These are phyloP conservation scores for Strigamia maritima DNA, from an alignment of 2,888 invertebrate genomes.

Conservation along the genomic window DNA sequence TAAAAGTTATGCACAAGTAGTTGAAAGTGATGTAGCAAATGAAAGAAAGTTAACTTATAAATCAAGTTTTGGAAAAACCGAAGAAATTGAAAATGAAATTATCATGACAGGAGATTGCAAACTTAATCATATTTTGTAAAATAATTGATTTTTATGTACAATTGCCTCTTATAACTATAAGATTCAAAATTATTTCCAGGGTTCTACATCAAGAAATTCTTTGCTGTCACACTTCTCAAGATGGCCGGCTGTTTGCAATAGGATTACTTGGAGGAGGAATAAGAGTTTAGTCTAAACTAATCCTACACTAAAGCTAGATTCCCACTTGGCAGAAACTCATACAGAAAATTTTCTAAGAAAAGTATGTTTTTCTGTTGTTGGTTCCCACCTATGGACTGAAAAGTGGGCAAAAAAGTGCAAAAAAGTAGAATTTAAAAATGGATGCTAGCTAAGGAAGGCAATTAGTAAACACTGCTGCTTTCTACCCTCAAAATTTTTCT, in stretches of 20 bases:
- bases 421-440: no score
- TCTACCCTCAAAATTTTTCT: no score
- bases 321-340: no score
- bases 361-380: no score
- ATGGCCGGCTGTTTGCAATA: slow-evolving; percentile 36
- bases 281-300: slow-evolving; percentile 22
- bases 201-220: slow-evolving; percentile 34
- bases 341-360: no score
- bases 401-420: no score
- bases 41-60: background rate
- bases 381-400: no score
- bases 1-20: background rate
- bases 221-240: slow-evolving; percentile 24
- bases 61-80: background rate
- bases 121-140: slow-evolving; percentile 6
- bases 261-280: slow-evolving; percentile 31
- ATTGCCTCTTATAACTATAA: background rate
- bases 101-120: background rate
- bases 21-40: background rate
- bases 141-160: background rate
- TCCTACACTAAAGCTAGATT: no score
- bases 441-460: no score
- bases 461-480: no score
- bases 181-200: background rate
- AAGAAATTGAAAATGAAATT: background rate